phyloP scores from a whole-genome alignment of 2,888 invertebrate species.

The Rhagium mordax region DNA sequence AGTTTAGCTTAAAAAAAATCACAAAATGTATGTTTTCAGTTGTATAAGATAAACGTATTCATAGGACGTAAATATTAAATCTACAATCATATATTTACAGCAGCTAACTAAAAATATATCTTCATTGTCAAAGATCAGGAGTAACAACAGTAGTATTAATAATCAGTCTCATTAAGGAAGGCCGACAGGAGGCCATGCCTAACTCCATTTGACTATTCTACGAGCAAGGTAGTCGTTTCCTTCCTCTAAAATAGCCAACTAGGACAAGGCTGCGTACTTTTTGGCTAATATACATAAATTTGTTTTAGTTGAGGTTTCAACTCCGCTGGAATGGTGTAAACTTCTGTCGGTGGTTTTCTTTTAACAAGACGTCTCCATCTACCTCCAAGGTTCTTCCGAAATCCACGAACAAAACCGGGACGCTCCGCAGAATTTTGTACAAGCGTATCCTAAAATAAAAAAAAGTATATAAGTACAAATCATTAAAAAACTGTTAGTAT shows the following conservation, averaged over 20 bases:
- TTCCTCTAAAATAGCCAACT: constrained; percentile 25
- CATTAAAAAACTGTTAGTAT: neutral
- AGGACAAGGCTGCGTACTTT: constrained; percentile 22
- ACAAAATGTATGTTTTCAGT: constrained; percentile 45
- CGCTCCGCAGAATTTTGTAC: constrained; percentile 81
- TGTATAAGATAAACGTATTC: constrained; percentile 31
- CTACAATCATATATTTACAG: constrained; percentile 46
- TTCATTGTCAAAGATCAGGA: constrained; percentile 44
- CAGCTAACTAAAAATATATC: constrained; percentile 45
- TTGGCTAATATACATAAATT: constrained; percentile 84
- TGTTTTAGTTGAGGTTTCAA: constrained; percentile 90
- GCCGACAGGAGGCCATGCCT: constrained; percentile 49
- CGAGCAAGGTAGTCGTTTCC: constrained; percentile 26
- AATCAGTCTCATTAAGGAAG: constrained; percentile 68
- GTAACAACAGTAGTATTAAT: constrained; percentile 45
- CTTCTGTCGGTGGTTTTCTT: constrained; percentile 86
- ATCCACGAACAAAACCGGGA: constrained; percentile 84
- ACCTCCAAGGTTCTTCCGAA: constrained; percentile 89
- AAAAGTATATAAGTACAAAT: constrained; percentile 39
- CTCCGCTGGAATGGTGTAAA: constrained; percentile 89
- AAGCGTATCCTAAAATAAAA: constrained; percentile 82
- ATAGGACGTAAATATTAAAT: constrained; percentile 44
- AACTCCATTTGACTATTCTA: constrained; percentile 37
- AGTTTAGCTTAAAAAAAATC: constrained; percentile 55
- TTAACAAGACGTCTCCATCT: constrained; percentile 89